Evolutionary conservation across 2,797 vertebrate species (phyloP), one percentile per base, ranked within the genome.

Genomic region (Selene dorsalis): DNA sequence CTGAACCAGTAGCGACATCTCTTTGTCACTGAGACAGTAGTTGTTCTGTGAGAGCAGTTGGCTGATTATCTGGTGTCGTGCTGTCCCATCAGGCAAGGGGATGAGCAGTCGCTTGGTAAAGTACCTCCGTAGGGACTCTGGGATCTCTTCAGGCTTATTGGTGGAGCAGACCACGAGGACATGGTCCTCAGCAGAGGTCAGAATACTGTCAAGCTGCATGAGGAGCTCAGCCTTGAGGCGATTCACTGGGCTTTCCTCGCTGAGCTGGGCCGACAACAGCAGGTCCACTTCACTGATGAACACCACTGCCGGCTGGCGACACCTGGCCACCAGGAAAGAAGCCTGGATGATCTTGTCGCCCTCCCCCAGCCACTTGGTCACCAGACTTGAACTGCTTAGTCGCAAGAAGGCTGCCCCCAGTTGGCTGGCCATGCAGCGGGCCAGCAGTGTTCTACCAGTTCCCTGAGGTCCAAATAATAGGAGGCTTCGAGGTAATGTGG

Each of bases 1-100:
- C 95, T 98, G 97, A 94, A 97, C 97, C 87, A 98, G 95, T 93
- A 99, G 95, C 89, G 97, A 95, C 94, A 98, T 96, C 95, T 99
- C 98, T 95, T 99, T 99, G 94, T 99, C 98, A 92, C 94, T 97
- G 89, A 99, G 97, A 97, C 97, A 98, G 95, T 98, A 99, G 97
- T 97, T 99, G 96, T 99, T 97, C 95, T 98, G 97, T 93, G 97
- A 97, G 91, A 99, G 97, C 95, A 98, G 94, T 91, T 98, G 98
- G 95, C 96, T 97, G 96, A 99, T 98, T 95, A 99, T 99, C 96
- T 99, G 98, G 94, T 99, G 98, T 91, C 98, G 96, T 55, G 97
- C 97, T 73, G 96, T 95, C 93, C 96, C 96, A 94, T 99, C 97
- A 81, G 98, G 98, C 93, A 98, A 95, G 73, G 97, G 98, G 91